A percentile compares a stretch with the other conserved stretches of the same genome.
Evolutionary conservation across 2,113 vertebrate genomes (phyloP).

Genomic region (Zosterops lateralis): DNA sequence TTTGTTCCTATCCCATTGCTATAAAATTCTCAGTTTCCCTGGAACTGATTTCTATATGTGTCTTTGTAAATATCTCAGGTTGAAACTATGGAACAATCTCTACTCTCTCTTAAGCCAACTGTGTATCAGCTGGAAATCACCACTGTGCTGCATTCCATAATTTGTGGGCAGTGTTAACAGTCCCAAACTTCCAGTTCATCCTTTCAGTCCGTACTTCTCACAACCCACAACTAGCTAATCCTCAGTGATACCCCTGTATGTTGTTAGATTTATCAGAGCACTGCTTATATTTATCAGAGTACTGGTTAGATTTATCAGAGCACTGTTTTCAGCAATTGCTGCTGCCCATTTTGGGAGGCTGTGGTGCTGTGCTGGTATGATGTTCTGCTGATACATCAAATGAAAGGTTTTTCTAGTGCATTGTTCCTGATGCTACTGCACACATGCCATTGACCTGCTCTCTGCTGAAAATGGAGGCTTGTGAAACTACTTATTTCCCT

Average conservation of each 20-base stretch:
- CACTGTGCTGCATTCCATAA: not conserved
- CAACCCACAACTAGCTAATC: not conserved
- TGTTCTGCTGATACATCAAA: not conserved
- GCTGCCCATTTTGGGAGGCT: not conserved
- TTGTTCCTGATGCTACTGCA: not conserved
- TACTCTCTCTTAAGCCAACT: not conserved
- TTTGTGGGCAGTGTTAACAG: not conserved
- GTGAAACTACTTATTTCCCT: not conserved
- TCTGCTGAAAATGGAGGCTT: not conserved
- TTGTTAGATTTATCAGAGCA: not conserved
- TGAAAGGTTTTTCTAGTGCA: not conserved
- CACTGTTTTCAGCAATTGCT: not conserved
- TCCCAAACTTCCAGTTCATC: not conserved
- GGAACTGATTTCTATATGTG: rapidly evolving
- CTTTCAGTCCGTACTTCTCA: not conserved
- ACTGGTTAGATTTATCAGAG: no score
- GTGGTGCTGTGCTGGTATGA: not conserved
- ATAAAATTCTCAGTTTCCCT: not conserved
- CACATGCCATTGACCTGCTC: not conserved
- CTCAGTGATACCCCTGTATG: not conserved
- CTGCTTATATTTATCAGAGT: no score
- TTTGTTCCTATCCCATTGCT: not conserved
- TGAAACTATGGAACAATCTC: not conserved
- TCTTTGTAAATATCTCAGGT: not conserved
- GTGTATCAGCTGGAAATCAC: not conserved